phyloP scores from a whole-genome alignment of 2,888 invertebrate species.

The Colletes collaris region DNA sequence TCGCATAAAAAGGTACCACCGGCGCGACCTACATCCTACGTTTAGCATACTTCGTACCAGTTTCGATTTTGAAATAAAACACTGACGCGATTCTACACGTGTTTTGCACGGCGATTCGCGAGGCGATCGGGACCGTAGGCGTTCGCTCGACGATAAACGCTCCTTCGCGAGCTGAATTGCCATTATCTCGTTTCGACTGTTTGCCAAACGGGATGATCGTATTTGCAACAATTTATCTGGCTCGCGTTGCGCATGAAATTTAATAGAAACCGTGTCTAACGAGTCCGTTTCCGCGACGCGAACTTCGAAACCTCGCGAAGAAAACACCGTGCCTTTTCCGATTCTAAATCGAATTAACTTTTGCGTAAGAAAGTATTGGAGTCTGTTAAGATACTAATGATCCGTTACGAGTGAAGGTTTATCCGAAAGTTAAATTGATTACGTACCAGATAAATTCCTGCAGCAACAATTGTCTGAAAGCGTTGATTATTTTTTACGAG shows the following conservation, averaged over 20 bases:
- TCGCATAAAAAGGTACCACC: slow-evolving; percentile 23
- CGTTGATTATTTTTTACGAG: too few species aligned
- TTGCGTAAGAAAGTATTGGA: too few species aligned
- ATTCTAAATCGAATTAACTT: too few species aligned
- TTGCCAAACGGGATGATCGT: slow-evolving; percentile 6
- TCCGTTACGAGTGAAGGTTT: too few species aligned
- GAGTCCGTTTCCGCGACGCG: too few species aligned
- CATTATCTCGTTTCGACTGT: slow-evolving; percentile 26
- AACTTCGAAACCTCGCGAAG: too few species aligned
- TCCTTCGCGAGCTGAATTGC: slow-evolving; percentile 25
- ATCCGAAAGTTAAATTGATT: too few species aligned
- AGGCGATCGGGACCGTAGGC: slow-evolving; percentile 42
- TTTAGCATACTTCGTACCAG: slow-evolving; percentile 50
- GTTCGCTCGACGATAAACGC: slow-evolving; percentile 37
- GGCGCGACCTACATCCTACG: slow-evolving; percentile 53
- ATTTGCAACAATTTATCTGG: not conserved
- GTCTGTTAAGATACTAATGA: too few species aligned
- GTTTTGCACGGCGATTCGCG: slow-evolving; percentile 16
- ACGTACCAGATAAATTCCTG: too few species aligned
- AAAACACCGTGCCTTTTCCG: too few species aligned
- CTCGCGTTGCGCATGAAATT: not conserved
- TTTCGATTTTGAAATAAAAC: slow-evolving; percentile 57
- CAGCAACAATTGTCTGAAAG: too few species aligned
- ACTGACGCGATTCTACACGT: slow-evolving; percentile 37
- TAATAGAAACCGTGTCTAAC: not conserved